Evolutionary conservation across 2,113 vertebrate species (phyloP).

Genomic region (Oncorhynchus gorbuscha): DNA sequence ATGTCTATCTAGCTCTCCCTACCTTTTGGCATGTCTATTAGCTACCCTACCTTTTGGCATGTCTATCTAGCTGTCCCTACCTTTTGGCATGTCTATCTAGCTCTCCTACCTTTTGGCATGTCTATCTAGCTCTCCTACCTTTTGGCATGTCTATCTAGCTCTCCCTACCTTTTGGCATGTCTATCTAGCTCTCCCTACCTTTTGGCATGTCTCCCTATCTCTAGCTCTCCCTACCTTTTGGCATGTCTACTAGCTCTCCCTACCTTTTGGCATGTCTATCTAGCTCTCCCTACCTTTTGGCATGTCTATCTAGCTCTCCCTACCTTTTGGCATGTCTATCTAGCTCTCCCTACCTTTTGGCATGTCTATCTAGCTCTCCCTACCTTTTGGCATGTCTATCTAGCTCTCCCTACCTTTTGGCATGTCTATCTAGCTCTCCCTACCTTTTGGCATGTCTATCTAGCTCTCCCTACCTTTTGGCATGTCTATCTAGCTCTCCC

Average conservation of each 20-base stretch:
- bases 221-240: no score
- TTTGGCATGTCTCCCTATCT: neutral
- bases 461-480: no score
- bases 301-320: neutral
- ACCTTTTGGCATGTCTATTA: no score
- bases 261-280: neutral
- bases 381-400: neutral
- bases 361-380: neutral
- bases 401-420: no score
- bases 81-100: neutral
- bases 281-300: no score
- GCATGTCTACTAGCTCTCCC: no score
- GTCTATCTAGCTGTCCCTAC: neutral
- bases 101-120: no score
- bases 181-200: neutral
- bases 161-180: no score
- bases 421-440: neutral
- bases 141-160: neutral
- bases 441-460: neutral
- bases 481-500: neutral
- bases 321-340: neutral
- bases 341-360: no score
- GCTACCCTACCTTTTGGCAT: no score
- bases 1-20: neutral
- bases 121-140: neutral